Percentiles rank a stretch among this genome's conserved stretches.
phyloP scores from a whole-genome alignment of 2,113 vertebrate species.

The Oriolus oriolus region DNA sequence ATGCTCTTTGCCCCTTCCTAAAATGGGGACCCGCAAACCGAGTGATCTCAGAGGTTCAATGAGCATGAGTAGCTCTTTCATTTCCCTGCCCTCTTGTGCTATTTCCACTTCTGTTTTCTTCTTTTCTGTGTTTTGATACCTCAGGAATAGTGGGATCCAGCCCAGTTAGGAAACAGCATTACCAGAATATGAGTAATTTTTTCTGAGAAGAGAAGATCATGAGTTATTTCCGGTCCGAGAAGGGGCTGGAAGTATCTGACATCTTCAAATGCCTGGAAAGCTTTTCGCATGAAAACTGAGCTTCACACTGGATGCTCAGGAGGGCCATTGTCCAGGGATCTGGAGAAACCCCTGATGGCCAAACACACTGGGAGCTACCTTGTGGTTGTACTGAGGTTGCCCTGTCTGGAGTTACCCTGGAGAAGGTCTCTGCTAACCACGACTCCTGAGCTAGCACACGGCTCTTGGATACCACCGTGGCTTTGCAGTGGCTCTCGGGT shows the following conservation, averaged over 20 bases:
- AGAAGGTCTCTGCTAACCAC: neutral
- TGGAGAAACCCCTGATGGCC: neutral
- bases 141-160: neutral
- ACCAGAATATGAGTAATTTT: neutral
- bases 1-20: neutral
- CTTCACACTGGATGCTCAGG: accelerated
- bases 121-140: neutral
- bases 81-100: neutral
- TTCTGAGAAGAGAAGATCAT: neutral
- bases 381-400: neutral
- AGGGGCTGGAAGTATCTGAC: neutral
- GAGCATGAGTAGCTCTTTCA: neutral
- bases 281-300: neutral
- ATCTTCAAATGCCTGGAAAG: neutral
- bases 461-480: neutral
- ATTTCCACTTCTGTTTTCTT: neutral
- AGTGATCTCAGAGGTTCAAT: neutral
- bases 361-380: accelerated
- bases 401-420: neutral
- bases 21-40: accelerated
- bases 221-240: neutral
- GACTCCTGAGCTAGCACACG: accelerated
- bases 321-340: neutral
- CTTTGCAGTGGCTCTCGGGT: neutral
- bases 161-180: neutral